phyloP scores from a whole-genome alignment of 1,140 invertebrate species.

The Bombus fervidus region DNA sequence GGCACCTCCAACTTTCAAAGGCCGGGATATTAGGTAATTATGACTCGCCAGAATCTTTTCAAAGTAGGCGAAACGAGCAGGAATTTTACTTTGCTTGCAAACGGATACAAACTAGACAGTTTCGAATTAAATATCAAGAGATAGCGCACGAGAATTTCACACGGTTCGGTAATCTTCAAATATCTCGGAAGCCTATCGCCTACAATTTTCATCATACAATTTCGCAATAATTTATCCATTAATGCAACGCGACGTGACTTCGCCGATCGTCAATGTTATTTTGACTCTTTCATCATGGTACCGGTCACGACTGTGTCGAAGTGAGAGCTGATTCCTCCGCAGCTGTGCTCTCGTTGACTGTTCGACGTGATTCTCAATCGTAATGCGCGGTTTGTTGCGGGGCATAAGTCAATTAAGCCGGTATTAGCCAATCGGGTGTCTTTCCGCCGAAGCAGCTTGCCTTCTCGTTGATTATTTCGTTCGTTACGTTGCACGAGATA shows the following conservation, averaged over 20 bases:
- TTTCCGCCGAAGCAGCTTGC: slow-evolving; percentile 4
- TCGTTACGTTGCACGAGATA: slow-evolving; percentile 9
- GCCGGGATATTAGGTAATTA: no score
- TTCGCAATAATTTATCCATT: slow-evolving; percentile 44
- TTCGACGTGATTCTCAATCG: slow-evolving; percentile 58
- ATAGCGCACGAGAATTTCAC: not conserved
- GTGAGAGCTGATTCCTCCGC: slow-evolving; percentile 47
- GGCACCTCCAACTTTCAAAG: no score
- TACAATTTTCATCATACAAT: not conserved
- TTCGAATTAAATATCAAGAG: not conserved
- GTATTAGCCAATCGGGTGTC: slow-evolving; percentile 57
- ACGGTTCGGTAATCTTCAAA: not conserved
- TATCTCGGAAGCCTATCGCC: not conserved
- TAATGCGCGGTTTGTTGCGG: slow-evolving; percentile 49
- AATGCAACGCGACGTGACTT: slow-evolving; percentile 57
- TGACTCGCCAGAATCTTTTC: no score
- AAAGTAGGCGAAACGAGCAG: not conserved
- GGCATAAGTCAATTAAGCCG: slow-evolving; percentile 65
- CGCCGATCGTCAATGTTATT: slow-evolving; percentile 46
- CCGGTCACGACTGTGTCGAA: slow-evolving; percentile 51
- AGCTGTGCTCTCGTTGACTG: slow-evolving; percentile 59
- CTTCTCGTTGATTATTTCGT: slow-evolving; percentile 20
- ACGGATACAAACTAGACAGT: not conserved
- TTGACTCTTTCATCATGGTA: slow-evolving; percentile 47
- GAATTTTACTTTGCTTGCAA: not conserved